Evolutionary conservation across 2,113 vertebrate species (phyloP), one percentile per base, ranked within the genome.

Genomic region (Melanerpes formicivorus): DNA sequence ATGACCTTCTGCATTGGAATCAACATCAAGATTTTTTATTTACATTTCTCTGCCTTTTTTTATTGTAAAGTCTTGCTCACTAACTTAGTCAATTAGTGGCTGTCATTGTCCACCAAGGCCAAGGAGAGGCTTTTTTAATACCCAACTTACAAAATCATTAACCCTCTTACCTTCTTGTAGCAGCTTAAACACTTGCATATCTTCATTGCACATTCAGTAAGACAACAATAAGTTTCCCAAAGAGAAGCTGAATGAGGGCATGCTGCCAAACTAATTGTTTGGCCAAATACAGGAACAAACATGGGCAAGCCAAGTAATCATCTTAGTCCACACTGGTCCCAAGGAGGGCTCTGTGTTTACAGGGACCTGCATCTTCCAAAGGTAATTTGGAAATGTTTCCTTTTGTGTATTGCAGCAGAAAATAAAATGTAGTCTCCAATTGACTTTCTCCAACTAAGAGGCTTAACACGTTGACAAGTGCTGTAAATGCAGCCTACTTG

Each of bases 271-370:
- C 4, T 55, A 59, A 71, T 88, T 79, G 62, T 85, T 90, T 91
- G 77, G 71, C 83, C 15, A 3, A 88, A 25, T 18, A 34, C 44
- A 72, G 40, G 58, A 91, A 80, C 32, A 84, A 84, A 77, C 71
- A 92, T 76, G 79, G 81, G 80, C 87, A 94, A 94, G 50, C 84
- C 76, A 79, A 90, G 21, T 83, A 91, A 92, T 96, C 75, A 80
- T 77, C 66, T 19, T 84, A 19, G 63, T 94, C 93, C 94, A 96
- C 55, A 84, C 32, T 26, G 60, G 62, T 92, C 84, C 91, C 88
- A 80, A 76, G 73, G 86, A 87, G 65, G 48, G 34, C 54, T 87
- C 64, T 87, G 44, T 93, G 86, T 95, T 94, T 96, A 87, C 80
- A 92, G 66, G 56, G 84, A 82, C 44, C 40, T 78, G 71, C 77